phyloP scores from a whole-genome alignment of 2,797 vertebrate genomes.

The Darevskia nairensis region DNA sequence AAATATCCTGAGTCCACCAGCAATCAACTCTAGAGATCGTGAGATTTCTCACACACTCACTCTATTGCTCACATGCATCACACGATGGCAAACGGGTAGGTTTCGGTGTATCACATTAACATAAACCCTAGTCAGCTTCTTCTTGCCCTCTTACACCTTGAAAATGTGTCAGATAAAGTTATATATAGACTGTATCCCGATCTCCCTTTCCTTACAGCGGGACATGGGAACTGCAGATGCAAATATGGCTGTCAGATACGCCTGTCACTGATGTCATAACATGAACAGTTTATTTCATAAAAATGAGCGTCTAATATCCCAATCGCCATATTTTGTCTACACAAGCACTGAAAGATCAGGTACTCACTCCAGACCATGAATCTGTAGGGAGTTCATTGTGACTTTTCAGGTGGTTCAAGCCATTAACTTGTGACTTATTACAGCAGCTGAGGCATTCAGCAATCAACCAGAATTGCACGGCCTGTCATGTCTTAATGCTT shows the following conservation, averaged over 20 bases:
- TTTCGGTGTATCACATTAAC: not conserved
- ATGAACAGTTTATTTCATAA: constrained; percentile 36
- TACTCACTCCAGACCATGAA: constrained; percentile 61
- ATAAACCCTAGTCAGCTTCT: constrained; percentile 16
- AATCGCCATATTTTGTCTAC: constrained; percentile 33
- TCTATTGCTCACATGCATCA: not conserved
- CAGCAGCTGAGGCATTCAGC: constrained; percentile 70
- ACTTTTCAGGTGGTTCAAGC: constrained; percentile 73
- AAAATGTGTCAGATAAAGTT: no score
- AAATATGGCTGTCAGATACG: constrained; percentile 24
- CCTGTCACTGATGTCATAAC: constrained; percentile 31
- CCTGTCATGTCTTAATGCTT: constrained; percentile 70
- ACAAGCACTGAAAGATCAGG: constrained; percentile 37
- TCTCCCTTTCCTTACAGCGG: constrained; percentile 43
- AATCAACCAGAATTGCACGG: constrained; percentile 65
- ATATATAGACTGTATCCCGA: not conserved
- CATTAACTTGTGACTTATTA: constrained; percentile 75
- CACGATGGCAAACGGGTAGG: not conserved
- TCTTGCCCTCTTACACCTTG: not conserved
- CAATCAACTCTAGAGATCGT: constrained; percentile 33
- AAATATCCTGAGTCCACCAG: constrained; percentile 22
- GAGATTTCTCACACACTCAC: not conserved
- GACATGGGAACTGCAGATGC: constrained; percentile 7
- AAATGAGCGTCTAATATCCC: constrained; percentile 50
- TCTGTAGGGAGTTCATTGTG: constrained; percentile 66